Evolutionary conservation across 2,888 invertebrate species (phyloP).

Genomic region (Zygothrica quintamaculata): DNA sequence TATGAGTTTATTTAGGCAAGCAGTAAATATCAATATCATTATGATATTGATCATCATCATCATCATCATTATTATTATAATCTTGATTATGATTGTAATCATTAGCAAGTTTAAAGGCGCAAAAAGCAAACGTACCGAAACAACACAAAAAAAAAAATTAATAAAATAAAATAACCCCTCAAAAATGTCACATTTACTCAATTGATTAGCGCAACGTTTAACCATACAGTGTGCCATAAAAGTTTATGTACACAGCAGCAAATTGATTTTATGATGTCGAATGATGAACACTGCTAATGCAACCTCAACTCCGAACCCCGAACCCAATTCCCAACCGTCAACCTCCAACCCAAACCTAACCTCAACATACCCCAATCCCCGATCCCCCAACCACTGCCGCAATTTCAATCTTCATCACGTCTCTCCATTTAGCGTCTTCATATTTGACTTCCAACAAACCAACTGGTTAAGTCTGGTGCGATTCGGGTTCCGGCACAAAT

Average conservation of each 20-base stretch:
- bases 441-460: neutral
- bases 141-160: too few species aligned
- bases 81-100: slow-evolving; percentile 4
- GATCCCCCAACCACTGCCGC: too few species aligned
- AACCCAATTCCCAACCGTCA: too few species aligned
- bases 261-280: slow-evolving; percentile 64
- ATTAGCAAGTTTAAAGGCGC: slow-evolving; percentile 26
- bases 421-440: neutral
- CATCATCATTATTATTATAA: slow-evolving; percentile 1
- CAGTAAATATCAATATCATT: slow-evolving; percentile 3
- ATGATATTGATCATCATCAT: slow-evolving; percentile 1
- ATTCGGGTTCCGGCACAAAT: slow-evolving; percentile 4
- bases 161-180: too few species aligned
- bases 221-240: slow-evolving; percentile 61
- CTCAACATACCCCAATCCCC: too few species aligned
- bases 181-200: slow-evolving; percentile 68
- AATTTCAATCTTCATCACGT: neutral
- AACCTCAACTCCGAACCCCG: neutral
- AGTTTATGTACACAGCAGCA: slow-evolving; percentile 58
- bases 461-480: slow-evolving; percentile 40
- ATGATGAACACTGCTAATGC: slow-evolving; percentile 47
- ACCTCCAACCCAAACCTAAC: too few species aligned
- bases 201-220: slow-evolving; percentile 64
- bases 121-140: slow-evolving; percentile 42
- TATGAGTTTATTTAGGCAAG: neutral